These are phyloP conservation scores for Danaus melanippus DNA, from an alignment of 1,140 invertebrate genomes.

Conservation along the genomic window DNA sequence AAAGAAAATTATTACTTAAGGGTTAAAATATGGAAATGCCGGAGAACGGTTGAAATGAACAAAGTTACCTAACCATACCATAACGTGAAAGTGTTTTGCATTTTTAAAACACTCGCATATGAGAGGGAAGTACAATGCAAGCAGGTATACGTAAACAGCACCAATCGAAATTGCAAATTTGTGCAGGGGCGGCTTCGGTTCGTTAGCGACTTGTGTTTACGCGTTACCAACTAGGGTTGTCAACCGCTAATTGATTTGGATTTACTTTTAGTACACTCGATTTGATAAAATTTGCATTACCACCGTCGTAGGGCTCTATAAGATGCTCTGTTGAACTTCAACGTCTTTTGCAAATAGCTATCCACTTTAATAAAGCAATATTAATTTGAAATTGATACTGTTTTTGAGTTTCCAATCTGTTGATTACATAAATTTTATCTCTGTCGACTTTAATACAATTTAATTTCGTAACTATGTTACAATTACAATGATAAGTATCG, in stretches of 20 bases:
- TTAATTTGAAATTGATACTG: too few relatives aligned
- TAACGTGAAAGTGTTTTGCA: conserved; percentile 14
- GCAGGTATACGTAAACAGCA: conserved; percentile 48
- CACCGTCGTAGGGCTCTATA: background rate
- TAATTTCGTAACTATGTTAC: too few relatives aligned
- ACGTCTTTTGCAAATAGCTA: background rate
- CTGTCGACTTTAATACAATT: too few relatives aligned
- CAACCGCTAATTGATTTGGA: conserved; percentile 52
- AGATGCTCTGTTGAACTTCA: background rate
- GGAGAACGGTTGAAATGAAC: too few relatives aligned
- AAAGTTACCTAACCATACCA: background rate
- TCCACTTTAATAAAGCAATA: too few relatives aligned
- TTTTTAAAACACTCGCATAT: conserved; percentile 22
- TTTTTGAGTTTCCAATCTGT: too few relatives aligned
- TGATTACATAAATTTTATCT: too few relatives aligned
- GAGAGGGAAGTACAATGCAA: conserved; percentile 25
- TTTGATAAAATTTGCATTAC: conserved; percentile 29
- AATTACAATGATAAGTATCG: too few relatives aligned
- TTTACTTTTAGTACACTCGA: conserved; percentile 46
- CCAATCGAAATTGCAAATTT: conserved; percentile 72
- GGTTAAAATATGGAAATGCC: too few relatives aligned
- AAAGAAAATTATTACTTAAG: too few relatives aligned
- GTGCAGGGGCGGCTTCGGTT: conserved; percentile 64
- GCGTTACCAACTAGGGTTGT: conserved; percentile 57
- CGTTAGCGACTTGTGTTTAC: conserved; percentile 68